phyloP scores from a whole-genome alignment of 2,888 invertebrate genomes.

The Polia nebulosa region DNA sequence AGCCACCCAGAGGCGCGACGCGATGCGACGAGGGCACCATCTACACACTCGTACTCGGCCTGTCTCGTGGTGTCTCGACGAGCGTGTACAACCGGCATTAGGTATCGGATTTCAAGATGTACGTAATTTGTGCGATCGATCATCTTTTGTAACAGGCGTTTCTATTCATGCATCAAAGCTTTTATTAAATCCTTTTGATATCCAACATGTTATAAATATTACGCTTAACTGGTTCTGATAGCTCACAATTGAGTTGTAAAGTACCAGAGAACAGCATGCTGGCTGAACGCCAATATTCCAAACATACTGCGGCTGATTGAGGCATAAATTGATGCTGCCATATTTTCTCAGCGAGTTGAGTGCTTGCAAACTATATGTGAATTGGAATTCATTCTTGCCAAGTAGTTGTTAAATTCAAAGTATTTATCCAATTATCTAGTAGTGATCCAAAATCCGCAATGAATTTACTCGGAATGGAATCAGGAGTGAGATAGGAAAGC shows the following conservation, averaged over 20 bases:
- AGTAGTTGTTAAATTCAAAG: background rate
- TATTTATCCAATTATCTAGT: too few relatives aligned
- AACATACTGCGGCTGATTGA: slow-evolving; percentile 22
- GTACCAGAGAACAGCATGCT: slow-evolving; percentile 12
- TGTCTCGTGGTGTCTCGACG: too few relatives aligned
- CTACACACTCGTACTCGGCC: too few relatives aligned
- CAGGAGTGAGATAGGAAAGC: too few relatives aligned
- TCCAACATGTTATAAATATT: slow-evolving; percentile 1
- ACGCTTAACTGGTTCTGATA: slow-evolving; percentile 4
- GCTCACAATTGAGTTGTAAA: slow-evolving; percentile 12
- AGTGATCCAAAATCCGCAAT: too few relatives aligned
- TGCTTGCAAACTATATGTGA: slow-evolving; percentile 2
- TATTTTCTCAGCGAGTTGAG: slow-evolving; percentile 5
- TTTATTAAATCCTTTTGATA: background rate
- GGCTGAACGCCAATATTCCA: slow-evolving; percentile 43
- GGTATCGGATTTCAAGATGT: background rate
- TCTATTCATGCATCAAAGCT: background rate
- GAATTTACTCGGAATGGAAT: too few relatives aligned
- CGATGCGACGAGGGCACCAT: too few relatives aligned
- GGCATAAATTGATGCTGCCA: slow-evolving; percentile 3
- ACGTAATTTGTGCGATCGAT: background rate
- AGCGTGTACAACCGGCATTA: too few relatives aligned
- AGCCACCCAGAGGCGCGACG: too few relatives aligned
- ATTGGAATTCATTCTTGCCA: slow-evolving; percentile 23
- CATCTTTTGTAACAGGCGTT: background rate